Conservation (phyloP, 1,140 invertebrate species). For the Zaprionus gabonicus region DNA sequence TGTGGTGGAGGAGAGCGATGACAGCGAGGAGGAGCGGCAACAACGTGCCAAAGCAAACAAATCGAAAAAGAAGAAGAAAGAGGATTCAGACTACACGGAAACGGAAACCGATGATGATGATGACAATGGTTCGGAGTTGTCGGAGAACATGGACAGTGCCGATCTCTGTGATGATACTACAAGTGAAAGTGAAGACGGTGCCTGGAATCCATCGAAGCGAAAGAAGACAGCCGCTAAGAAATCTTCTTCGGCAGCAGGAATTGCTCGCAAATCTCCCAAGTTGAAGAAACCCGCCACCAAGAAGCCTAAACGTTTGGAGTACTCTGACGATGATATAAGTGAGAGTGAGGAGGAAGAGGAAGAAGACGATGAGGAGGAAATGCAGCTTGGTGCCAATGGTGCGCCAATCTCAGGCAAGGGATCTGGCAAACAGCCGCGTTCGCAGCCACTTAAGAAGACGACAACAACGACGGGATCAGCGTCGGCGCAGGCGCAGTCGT, state of each 20-base stretch:
- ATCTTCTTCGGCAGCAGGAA: conserved; percentile 35
- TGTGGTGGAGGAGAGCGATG: conserved; percentile 79
- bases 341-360: conserved; percentile 76
- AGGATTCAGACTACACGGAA: conserved; percentile 85
- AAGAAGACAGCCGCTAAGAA: conserved; percentile 68
- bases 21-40: conserved; percentile 64
- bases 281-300: conserved; percentile 63
- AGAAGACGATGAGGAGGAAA: conserved; percentile 72
- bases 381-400: conserved; percentile 62
- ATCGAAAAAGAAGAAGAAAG: conserved; percentile 75
- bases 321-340: conserved; percentile 80
- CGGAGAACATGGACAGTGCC: conserved; percentile 87
- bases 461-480: conserved; percentile 29
- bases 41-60: conserved; percentile 56
- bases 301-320: conserved; percentile 71
- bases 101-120: conserved; percentile 86
- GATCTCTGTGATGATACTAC: conserved; percentile 85
- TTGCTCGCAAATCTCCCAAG: conserved; percentile 73
- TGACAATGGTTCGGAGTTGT: conserved; percentile 85
- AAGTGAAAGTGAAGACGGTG: conserved; percentile 75
- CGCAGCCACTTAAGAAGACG: conserved; percentile 67
- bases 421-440: conserved; percentile 77
- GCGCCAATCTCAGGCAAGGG: conserved; percentile 65
- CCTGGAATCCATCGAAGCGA: conserved; percentile 75
- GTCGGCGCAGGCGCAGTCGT: conserved; percentile 49